Percentiles rank a stretch among this genome's conserved stretches.
Conservation (phyloP, 2,888 invertebrate species). For the Scaeva pyrastri region DNA sequence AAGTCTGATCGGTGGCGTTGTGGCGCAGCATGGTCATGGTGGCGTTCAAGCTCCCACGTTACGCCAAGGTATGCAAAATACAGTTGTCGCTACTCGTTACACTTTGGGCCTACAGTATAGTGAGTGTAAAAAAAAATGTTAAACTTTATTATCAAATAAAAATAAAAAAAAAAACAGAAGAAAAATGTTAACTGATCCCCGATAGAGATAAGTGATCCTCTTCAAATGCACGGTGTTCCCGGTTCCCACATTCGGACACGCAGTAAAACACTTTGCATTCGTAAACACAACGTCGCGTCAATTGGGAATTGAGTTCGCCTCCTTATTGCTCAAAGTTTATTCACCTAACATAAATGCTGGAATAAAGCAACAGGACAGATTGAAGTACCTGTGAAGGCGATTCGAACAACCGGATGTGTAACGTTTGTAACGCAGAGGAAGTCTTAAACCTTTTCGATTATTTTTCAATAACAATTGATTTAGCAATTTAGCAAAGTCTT, state of each 20-base stretch:
- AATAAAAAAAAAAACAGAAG: conserved; percentile 1
- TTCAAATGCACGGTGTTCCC: conserved; percentile 48
- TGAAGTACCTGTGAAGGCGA: conserved; percentile 31
- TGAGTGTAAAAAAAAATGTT: conserved; percentile 24
- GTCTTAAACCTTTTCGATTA: background rate
- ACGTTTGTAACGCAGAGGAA: background rate
- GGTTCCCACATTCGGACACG: conserved; percentile 53
- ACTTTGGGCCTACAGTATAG: conserved; percentile 24
- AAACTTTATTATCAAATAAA: conserved; percentile 8
- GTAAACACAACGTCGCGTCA: conserved; percentile 44
- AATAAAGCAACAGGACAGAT: background rate
- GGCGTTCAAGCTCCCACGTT: conserved; percentile 50
- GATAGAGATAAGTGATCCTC: conserved; percentile 61
- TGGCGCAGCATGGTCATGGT: no score
- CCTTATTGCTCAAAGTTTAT: conserved; percentile 34
- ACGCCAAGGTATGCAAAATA: conserved; percentile 53
- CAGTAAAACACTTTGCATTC: conserved; percentile 41
- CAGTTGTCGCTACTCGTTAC: conserved; percentile 35
- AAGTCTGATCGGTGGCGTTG: no score
- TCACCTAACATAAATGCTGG: conserved; percentile 28
- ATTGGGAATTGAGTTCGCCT: conserved; percentile 57
- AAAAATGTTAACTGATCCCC: conserved; percentile 44
- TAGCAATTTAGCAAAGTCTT: no score
- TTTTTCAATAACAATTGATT: background rate
- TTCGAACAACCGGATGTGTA: background rate